A percentile compares a stretch with the other conserved stretches of the same genome.
Conservation (phyloP, 2,113 vertebrate species). For the Lepidiolamprologus cunningtoni region DNA sequence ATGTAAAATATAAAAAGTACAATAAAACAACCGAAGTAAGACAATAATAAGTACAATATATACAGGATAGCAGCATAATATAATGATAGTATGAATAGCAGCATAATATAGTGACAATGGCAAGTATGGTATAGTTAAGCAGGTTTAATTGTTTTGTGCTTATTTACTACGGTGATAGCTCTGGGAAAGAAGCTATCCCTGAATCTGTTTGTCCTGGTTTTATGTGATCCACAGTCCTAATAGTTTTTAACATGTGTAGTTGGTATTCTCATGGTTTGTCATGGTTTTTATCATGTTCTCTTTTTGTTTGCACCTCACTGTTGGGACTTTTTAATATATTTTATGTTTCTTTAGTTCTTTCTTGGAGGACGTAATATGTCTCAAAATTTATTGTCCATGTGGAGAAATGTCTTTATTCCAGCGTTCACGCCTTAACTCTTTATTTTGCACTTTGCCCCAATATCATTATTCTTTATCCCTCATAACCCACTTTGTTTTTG, state of each 20-base stretch:
- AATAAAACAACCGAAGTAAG: no score
- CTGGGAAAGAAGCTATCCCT: no score
- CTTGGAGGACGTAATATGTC: rapidly evolving
- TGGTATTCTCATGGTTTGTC: not conserved
- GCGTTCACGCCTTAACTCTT: not conserved
- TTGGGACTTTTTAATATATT: rapidly evolving
- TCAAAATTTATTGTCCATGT: not conserved
- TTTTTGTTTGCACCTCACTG: not conserved
- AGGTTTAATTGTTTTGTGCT: no score
- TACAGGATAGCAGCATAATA: no score
- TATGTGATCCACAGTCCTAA: not conserved
- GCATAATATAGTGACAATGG: no score
- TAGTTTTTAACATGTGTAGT: not conserved
- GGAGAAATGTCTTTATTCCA: not conserved
- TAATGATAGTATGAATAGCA: no score
- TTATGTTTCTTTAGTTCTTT: not conserved
- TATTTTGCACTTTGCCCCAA: not conserved
- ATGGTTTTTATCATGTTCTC: not conserved
- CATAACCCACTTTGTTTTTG: constrained; percentile 8
- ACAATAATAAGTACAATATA: no score
- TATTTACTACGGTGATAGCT: no score
- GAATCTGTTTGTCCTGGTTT: no score
- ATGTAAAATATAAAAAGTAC: no score
- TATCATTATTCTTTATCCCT: not conserved
- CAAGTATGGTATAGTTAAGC: no score